Base-by-base conservation (phyloP, 2,113 vertebrate genomes). In the Myodes glareolus region DNA sequence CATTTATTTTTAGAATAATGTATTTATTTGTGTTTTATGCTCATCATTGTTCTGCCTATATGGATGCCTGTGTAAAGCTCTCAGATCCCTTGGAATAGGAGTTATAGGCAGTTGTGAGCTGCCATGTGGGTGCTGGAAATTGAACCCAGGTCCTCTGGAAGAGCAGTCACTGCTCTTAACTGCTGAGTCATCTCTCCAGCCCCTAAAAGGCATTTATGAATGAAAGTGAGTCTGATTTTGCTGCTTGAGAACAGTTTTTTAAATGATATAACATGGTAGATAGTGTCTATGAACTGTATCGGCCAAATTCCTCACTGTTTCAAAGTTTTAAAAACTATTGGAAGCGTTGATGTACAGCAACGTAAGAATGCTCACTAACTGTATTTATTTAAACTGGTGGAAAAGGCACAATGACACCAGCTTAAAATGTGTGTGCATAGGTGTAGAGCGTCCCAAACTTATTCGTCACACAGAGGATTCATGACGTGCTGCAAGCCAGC, bases 191-290 rank as follows among this genome's bases (percentile, higher is more conserved):
- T 72, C 68, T 72, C 68, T 72, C 6, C 68, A 72, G 16, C 16
- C 36, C 33, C 1, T 65, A 36, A 90, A 88, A 93, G 55, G 7
- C 52, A 76, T 75, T 33, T 72, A 16, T 90, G 16, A 94, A 72
- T 89, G 42, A 95, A 89, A 58, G 12, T 70, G 80, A 96, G 29
- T 80, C 27, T 93, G 29, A 90, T 92, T 92, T 96, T 97, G 82
- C 61, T 89, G 55, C 63, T 94, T 95, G 36, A 85, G 29, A 45
- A 73, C 6, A 47, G 1, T 36, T 95, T 95, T 84, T 58, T 23
- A 58, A 94, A 88, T 65, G 67, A 76, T 68, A n/a, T 81, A 45
- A 68, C 7, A n/a, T 84, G 61, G 39, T 29, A 3, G 23, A 67
- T 7, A 55, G 87, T 93, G 90, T 80, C n/a, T 84, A 63, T 68